Evolutionary conservation across 2,797 vertebrate species (phyloP), one percentile per base, ranked within the genome.

Genomic region (Halcyon chelicuti): DNA sequence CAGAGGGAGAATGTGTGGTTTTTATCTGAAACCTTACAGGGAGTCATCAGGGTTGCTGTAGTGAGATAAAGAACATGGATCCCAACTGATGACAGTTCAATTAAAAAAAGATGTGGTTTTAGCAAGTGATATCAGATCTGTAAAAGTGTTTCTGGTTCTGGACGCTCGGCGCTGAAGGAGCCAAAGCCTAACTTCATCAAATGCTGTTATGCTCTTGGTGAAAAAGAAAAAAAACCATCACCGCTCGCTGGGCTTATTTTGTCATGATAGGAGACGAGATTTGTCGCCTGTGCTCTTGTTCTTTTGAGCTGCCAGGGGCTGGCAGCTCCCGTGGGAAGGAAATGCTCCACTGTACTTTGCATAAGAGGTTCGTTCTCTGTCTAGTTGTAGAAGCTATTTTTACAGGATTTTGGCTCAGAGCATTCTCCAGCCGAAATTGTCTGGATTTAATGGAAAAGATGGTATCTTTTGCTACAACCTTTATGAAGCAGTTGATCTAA

Each of bases 241-340:
- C 29, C 0, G 0, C 57, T 94, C 51, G 37, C 79, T 92, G 90
- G 81, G 82, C 79, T 78, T 88, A 42, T 79, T 96, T 96, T 94
- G 85, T 91, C 86, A 70, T 72, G 51, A 70, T 37, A 78, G 1
- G 49, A 94, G 76, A 61, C 0, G 8, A 76, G 72, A 91, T 96
- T 77, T 97, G 91, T 93, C 31, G 5, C 91, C 88, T 66, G 46
- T 23, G 67, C 51, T 67, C 81, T 93, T 93, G 81, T 93, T 95
- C 81, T 68, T 92, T 91, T 80, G 91, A 91, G 92, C 84, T 90
- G 81, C 85, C 72, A 78, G 86, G 87, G 82, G 44, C 94, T 97
- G 96, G 93, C 79, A 90, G 13, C 81, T 96, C 90, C 86, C 73
- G 31, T 78, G 88, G 78, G 88, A 95, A 81, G 87, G 81, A 93